These are phyloP conservation scores for Engystomops pustulosus DNA, from an alignment of 2,113 vertebrate species.

Conservation along the genomic window DNA sequence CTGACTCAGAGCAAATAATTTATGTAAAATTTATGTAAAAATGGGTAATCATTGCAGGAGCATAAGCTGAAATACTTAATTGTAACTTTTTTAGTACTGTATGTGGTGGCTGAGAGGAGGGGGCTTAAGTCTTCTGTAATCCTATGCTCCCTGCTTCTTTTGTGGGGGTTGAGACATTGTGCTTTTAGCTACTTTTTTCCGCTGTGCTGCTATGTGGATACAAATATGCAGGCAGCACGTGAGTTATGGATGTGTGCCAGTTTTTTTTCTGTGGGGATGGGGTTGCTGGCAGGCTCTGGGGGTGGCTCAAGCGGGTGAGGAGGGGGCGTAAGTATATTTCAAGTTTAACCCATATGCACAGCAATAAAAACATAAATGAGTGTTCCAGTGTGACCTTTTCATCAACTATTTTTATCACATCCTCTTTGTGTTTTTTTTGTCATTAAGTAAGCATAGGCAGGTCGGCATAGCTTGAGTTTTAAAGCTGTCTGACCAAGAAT, in stretches of 20 bases:
- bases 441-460: background rate
- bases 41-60: conserved; percentile 35
- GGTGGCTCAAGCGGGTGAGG: conserved; percentile 15
- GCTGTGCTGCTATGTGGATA: background rate
- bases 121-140: conserved; percentile 44
- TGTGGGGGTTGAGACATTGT: conserved; percentile 55
- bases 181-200: conserved; percentile 20
- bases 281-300: conserved; percentile 4
- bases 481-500: background rate
- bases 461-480: background rate
- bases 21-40: conserved; percentile 51
- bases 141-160: conserved; percentile 47
- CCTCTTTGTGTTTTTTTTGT: background rate
- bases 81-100: conserved; percentile 48
- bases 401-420: background rate
- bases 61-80: conserved; percentile 50
- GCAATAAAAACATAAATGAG: background rate
- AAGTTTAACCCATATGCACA: conserved; percentile 35
- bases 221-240: conserved; percentile 38
- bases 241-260: conserved; percentile 36
- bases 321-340: conserved; percentile 6
- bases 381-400: conserved; percentile 22
- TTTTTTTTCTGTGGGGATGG: background rate
- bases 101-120: conserved; percentile 36
- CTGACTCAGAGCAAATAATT: conserved; percentile 50